Conservation (phyloP, 2,797 vertebrate genomes). For the Serranus cabrilla region DNA sequence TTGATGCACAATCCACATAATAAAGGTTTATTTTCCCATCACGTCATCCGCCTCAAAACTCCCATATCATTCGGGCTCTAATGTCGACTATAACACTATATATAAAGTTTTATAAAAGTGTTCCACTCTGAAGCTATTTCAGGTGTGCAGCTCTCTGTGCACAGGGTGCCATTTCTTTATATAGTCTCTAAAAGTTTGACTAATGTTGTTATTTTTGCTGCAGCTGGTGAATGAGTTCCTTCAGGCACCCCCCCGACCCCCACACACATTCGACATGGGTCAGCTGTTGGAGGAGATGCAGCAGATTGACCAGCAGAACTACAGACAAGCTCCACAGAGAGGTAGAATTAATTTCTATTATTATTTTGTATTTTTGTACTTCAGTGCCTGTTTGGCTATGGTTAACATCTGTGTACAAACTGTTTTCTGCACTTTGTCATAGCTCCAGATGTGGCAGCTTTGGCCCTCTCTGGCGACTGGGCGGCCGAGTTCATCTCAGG, state of each 20-base stretch:
- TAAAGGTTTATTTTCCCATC: too few species aligned
- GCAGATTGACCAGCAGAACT: slow-evolving; percentile 97
- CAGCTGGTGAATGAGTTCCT: slow-evolving; percentile 98
- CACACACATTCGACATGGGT: slow-evolving; percentile 98
- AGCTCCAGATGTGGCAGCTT: slow-evolving; percentile 96
- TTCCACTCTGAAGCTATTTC: neutral
- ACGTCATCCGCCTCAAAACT: too few species aligned
- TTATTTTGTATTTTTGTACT: neutral
- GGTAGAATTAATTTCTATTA: slow-evolving; percentile 78
- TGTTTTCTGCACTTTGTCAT: slow-evolving; percentile 21
- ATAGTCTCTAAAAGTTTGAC: neutral
- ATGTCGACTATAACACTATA: neutral
- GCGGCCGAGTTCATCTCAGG: slow-evolving; percentile 91
- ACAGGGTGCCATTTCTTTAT: neutral
- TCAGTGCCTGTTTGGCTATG: neutral
- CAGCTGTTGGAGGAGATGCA: slow-evolving; percentile 99
- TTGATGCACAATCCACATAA: too few species aligned
- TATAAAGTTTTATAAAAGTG: neutral
- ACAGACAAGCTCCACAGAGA: slow-evolving; percentile 96
- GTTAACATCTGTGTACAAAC: neutral
- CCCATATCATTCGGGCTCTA: neutral
- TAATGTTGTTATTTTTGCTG: slow-evolving; percentile 27
- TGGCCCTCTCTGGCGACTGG: slow-evolving; percentile 97
- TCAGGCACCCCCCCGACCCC: slow-evolving; percentile 91
- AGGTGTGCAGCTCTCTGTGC: neutral